Percentiles rank a stretch among this genome's conserved stretches.
Evolutionary conservation across 1,140 invertebrate species (phyloP).

Genomic region (Macrotrachela quadricornifera): DNA sequence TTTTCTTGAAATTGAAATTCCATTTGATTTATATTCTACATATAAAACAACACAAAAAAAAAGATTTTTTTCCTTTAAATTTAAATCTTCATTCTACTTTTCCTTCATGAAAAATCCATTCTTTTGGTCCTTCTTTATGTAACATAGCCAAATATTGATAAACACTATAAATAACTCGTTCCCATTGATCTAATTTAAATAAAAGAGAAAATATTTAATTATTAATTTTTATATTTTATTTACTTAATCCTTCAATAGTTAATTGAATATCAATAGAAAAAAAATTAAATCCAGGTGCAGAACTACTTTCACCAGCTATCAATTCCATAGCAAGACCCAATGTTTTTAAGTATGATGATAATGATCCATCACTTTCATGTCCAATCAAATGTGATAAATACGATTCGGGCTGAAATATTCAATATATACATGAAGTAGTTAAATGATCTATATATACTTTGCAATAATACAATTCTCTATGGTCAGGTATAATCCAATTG

Average conservation of each 20-base stretch:
- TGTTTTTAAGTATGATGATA: slow-evolving; percentile 62
- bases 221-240: too few relatives aligned
- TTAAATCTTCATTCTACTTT: too few relatives aligned
- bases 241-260: slow-evolving; percentile 58
- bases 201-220: too few relatives aligned
- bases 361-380: slow-evolving; percentile 78
- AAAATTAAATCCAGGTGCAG: slow-evolving; percentile 63
- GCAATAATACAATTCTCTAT: slow-evolving; percentile 49
- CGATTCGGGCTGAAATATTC: slow-evolving; percentile 44
- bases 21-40: slow-evolving; percentile 19
- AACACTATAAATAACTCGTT: slow-evolving; percentile 59
- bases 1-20: slow-evolving; percentile 43
- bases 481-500: slow-evolving; percentile 67
- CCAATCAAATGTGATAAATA: slow-evolving; percentile 57
- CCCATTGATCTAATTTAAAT: slow-evolving; percentile 35
- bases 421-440: too few relatives aligned
- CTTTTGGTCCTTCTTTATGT: slow-evolving; percentile 45
- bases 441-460: too few relatives aligned
- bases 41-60: neutral
- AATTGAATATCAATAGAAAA: slow-evolving; percentile 69
- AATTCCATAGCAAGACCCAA: slow-evolving; percentile 74
- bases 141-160: slow-evolving; percentile 77
- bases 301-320: slow-evolving; percentile 47
- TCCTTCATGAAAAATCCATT: slow-evolving; percentile 69
- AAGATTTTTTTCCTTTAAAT: too few relatives aligned